These are phyloP conservation scores for Luscinia megarhynchos DNA, from an alignment of 2,797 vertebrate species.

Conservation along the genomic window DNA sequence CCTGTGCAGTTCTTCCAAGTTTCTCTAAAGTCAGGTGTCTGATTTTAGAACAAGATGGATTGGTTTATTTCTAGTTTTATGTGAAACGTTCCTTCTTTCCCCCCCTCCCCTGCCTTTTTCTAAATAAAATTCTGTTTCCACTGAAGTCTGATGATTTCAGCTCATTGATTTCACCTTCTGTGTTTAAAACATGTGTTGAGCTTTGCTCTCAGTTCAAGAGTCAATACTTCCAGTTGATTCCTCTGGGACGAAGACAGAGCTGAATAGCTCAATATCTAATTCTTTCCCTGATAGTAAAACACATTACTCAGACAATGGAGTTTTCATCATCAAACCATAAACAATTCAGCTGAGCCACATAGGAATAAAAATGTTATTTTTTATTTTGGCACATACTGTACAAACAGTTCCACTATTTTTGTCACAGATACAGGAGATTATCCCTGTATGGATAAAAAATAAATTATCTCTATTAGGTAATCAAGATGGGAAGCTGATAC, in stretches of 20 bases:
- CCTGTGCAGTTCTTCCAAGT: neutral
- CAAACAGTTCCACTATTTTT: conserved; percentile 16
- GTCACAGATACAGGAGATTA: neutral
- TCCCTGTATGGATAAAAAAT: conserved; percentile 16
- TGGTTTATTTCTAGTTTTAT: neutral
- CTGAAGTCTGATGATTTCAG: neutral
- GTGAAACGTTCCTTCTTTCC: neutral
- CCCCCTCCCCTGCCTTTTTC: neutral
- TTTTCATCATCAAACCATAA: conserved; percentile 1
- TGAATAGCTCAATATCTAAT: neutral
- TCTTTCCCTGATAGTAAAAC: conserved; percentile 12
- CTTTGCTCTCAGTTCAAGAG: neutral
- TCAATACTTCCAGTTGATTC: neutral
- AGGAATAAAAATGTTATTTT: conserved; percentile 21
- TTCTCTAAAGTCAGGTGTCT: neutral
- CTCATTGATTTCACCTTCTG: neutral
- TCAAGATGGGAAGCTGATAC: conserved; percentile 48
- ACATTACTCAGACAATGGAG: neutral
- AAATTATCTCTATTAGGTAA: conserved; percentile 49
- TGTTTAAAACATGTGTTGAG: neutral
- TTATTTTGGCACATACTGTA: conserved; percentile 18
- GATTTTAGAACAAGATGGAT: neutral
- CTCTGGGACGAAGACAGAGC: neutral
- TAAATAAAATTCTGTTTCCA: neutral
- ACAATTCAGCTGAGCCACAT: neutral